phyloP scores from a whole-genome alignment of 1,140 invertebrate species.

The Bombus confusus region DNA sequence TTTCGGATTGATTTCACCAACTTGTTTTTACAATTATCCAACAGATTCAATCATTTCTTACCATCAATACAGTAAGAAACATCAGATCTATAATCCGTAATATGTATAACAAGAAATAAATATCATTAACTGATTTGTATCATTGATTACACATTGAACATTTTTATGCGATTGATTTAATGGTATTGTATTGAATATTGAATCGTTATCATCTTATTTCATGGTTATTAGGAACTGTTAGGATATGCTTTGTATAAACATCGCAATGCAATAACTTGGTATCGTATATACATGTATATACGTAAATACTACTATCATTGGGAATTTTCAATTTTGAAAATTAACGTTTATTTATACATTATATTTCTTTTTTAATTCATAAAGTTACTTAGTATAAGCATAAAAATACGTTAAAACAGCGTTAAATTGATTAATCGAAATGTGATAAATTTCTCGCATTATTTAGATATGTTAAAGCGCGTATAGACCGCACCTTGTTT shows the following conservation, averaged over 20 bases:
- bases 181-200: too few species aligned
- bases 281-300: background rate
- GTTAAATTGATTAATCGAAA: background rate
- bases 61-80: background rate
- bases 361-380: background rate
- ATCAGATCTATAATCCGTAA: background rate
- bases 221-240: background rate
- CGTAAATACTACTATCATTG: background rate
- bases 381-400: background rate
- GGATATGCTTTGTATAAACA: background rate
- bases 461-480: background rate
- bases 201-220: background rate
- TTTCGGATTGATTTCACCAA: background rate
- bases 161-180: too few species aligned
- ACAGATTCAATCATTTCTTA: background rate
- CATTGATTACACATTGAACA: too few species aligned
- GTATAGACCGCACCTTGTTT: background rate
- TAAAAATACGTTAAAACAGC: background rate
- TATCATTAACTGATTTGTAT: too few species aligned
- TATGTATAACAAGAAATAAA: too few species aligned
- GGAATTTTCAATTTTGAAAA: background rate
- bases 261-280: background rate
- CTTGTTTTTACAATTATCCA: background rate
- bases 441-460: background rate
- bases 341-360: background rate